Conservation (phyloP, 2,797 vertebrate species). For the Eptatretus atami region DNA sequence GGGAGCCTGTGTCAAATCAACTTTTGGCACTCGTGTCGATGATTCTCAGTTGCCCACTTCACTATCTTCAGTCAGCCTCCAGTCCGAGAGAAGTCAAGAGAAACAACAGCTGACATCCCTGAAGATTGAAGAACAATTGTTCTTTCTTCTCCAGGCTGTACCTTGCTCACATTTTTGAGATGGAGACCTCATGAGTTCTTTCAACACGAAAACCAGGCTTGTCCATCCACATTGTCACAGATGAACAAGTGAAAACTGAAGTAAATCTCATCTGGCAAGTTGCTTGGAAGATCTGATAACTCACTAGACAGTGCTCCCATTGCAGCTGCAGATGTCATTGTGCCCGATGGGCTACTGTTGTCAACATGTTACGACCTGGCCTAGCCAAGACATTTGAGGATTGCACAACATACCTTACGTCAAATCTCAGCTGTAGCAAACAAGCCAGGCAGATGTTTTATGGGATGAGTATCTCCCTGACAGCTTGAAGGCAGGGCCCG, state of each 20-base stretch:
- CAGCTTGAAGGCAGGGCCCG: background rate
- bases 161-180: background rate
- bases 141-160: background rate
- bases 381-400: background rate
- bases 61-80: background rate
- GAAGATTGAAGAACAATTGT: background rate
- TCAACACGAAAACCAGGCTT: background rate
- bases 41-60: background rate
- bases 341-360: background rate
- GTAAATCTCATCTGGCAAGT: background rate
- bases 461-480: background rate
- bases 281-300: background rate
- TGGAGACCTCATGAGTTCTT: conserved; percentile 1
- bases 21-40: no score
- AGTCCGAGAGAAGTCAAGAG: conserved; percentile 1
- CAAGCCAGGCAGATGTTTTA: background rate
- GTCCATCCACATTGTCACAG: background rate
- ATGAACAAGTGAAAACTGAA: background rate
- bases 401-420: background rate
- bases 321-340: background rate
- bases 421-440: conserved; percentile 3
- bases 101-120: background rate
- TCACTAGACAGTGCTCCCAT: background rate
- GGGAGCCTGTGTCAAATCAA: no score
- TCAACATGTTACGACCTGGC: conserved; percentile 2